Evolutionary conservation across 2,797 vertebrate species (phyloP).

Genomic region (Hippoglossus hippoglossus): DNA sequence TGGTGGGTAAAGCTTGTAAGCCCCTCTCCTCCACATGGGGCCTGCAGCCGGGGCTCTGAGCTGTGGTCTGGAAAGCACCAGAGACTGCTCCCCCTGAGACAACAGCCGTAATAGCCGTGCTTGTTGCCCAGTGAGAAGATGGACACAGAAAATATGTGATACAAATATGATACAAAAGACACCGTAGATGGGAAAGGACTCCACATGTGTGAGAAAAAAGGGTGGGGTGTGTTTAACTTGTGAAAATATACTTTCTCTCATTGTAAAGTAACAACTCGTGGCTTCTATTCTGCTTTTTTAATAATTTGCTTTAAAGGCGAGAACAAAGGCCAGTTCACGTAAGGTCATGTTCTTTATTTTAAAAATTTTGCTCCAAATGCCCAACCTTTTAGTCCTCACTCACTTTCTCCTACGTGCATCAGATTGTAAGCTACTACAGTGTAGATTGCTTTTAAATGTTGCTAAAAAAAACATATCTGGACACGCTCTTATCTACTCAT

Average conservation of each 20-base stretch:
- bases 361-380: slow-evolving; percentile 29
- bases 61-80: slow-evolving; percentile 77
- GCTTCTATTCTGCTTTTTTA: neutral
- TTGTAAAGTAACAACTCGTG: neutral
- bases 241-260: neutral
- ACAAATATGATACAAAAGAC: slow-evolving; percentile 36
- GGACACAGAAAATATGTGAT: slow-evolving; percentile 39
- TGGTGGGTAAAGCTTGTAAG: slow-evolving; percentile 77
- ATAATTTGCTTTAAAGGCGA: neutral
- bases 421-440: slow-evolving; percentile 5
- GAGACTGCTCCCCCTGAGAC: slow-evolving; percentile 54
- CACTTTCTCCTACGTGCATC: slow-evolving; percentile 40
- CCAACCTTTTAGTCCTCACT: slow-evolving; percentile 19
- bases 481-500: slow-evolving; percentile 57
- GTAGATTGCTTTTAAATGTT: slow-evolving; percentile 46
- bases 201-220: neutral
- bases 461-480: slow-evolving; percentile 49
- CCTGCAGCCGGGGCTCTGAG: slow-evolving; percentile 70
- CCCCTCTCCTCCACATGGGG: slow-evolving; percentile 77
- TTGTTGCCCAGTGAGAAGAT: slow-evolving; percentile 54
- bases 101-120: slow-evolving; percentile 35
- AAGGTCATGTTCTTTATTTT: slow-evolving; percentile 28
- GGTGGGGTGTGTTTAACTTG: neutral
- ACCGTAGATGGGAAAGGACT: neutral
- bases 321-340: slow-evolving; percentile 33